phyloP scores from a whole-genome alignment of 2,888 invertebrate genomes.

The Acrobasis consociella region DNA sequence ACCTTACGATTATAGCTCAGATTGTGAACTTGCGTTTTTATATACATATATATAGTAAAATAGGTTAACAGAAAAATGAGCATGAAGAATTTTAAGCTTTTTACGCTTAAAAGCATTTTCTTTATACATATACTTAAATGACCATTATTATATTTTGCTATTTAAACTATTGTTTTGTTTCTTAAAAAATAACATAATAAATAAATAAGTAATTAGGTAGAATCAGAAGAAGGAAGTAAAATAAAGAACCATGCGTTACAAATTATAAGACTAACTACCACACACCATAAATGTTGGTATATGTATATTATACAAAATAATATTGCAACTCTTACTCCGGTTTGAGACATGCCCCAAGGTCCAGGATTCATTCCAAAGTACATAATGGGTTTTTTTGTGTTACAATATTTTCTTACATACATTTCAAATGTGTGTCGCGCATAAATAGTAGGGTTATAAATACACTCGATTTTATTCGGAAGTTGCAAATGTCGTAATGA shows the following conservation, averaged over 20 bases:
- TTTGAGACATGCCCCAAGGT: slow-evolving; percentile 98
- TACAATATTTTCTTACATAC: slow-evolving; percentile 88
- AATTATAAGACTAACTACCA: not conserved
- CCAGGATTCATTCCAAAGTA: slow-evolving; percentile 98
- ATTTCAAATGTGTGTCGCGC: slow-evolving; percentile 89
- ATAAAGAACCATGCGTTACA: not conserved
- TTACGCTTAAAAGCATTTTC: too few relatives aligned
- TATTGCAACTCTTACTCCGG: slow-evolving; percentile 85
- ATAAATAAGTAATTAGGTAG: too few relatives aligned
- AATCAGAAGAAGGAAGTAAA: too few relatives aligned
- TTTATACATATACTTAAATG: too few relatives aligned
- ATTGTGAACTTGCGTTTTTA: too few relatives aligned
- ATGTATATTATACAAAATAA: not conserved
- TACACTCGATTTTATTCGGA: slow-evolving; percentile 82
- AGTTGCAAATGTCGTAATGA: slow-evolving; percentile 73
- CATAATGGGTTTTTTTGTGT: slow-evolving; percentile 86
- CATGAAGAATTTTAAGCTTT: too few relatives aligned
- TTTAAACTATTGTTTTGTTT: too few relatives aligned
- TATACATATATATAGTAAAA: too few relatives aligned
- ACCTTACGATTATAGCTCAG: too few relatives aligned
- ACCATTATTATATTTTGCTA: too few relatives aligned
- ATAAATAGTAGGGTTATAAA: slow-evolving; percentile 95
- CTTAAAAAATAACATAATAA: too few relatives aligned
- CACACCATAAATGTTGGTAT: not conserved
- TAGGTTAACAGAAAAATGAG: too few relatives aligned